Conservation (phyloP, 2,113 vertebrate species). For the Cryptomyrus ogoouensis region DNA sequence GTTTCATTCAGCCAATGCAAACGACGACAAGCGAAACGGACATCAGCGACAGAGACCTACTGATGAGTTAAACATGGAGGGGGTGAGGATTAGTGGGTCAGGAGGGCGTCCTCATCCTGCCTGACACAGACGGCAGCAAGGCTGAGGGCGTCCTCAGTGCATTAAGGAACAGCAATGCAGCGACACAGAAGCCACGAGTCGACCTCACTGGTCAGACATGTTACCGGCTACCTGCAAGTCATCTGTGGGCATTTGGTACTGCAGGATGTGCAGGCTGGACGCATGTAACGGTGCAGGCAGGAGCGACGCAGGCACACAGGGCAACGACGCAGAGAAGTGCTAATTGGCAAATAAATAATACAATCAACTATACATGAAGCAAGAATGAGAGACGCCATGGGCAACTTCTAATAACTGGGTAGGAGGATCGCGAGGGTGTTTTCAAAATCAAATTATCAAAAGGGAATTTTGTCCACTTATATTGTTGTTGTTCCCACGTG, state of each 20-base stretch:
- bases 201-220: background rate
- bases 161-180: background rate
- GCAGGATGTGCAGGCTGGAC: background rate
- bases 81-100: background rate
- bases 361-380: background rate
- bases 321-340: background rate
- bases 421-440: background rate
- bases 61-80: background rate
- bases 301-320: background rate
- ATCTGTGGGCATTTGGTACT: background rate
- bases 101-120: background rate
- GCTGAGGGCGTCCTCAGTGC: background rate
- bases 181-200: background rate
- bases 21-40: background rate
- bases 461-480: background rate
- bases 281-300: background rate
- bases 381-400: background rate
- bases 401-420: background rate
- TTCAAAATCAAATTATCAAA: background rate
- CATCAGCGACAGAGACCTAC: background rate
- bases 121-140: too few relatives aligned
- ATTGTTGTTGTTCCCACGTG: background rate
- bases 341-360: background rate
- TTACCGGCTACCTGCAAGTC: background rate
- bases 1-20: background rate